Base-by-base conservation (phyloP, 2,113 vertebrate genomes). In the Anas platyrhynchos region DNA sequence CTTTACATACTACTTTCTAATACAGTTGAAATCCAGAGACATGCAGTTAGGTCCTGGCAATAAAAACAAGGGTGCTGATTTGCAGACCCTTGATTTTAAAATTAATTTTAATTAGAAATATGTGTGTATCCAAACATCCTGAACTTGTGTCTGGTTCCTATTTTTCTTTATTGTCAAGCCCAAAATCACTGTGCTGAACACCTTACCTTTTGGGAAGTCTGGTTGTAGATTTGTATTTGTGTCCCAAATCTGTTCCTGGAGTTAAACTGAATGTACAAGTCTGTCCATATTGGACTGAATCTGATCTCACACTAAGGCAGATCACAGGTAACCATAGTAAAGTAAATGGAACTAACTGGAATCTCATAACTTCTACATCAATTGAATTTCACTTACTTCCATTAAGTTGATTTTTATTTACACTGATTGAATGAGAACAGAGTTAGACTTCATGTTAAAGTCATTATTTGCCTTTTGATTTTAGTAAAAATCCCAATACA, bases 401-500 rank as follows among this genome's bases (percentile, higher is more conserved):
- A 0, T 29, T 4, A 13, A 75, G 23, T 11, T 34, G 56, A 48
- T 89, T 93, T 77, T 89, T 16, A 54, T 88, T 61, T 31, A 44
- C 43, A 31, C 2, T 90, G 68, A 41, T 62, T 85, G 75, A 92
- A 55, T 46, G 23, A 77, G 21, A 59, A 52, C 32, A 71, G 55
- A 85, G 21, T 58, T 62, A 59, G 32, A 83, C 5, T 3, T 83
- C 9, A 9, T 43, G 31, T 75, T 75, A 83, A 95, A 91, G 44
- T 44, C 4, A 61, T 80, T 50, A 38, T 32, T 92, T 90, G 91
- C 61, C 17, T 74, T 94, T 43, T 63, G 29, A 79, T 83, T 81
- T 96, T 80, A 89, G 48, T 68, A 52, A 91, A 73, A 92, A 90
- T 41, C 26, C 18, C 29, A 73, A 14, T 16, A 43, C 9, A 89